Evolutionary conservation across 2,797 vertebrate species (phyloP), one percentile per base, ranked within the genome.

Genomic region (Acomys russatus): DNA sequence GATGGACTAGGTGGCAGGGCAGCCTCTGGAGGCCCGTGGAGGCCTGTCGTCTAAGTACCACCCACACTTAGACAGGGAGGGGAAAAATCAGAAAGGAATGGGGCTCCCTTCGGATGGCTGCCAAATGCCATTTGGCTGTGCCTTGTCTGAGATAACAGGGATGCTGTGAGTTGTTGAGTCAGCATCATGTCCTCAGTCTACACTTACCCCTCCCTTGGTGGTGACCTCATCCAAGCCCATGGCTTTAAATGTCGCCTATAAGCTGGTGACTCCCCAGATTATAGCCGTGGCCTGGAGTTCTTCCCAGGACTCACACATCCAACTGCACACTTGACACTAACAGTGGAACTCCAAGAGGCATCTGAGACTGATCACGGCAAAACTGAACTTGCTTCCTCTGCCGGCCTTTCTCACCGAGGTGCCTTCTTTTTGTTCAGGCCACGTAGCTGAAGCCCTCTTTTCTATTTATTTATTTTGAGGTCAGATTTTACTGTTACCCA

Each of bases 201-300:
- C 33, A 71, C 0, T 0, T 30, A 82, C 89, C 61, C 89, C 84
- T 68, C 95, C 87, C 61, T 96, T 66, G 2, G 9, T 78, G 80
- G 76, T 96, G 97, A 97, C 73, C 90, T 96, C 97, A 97, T 95
- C 90, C 90, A 76, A 88, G 61, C 63, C 68, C 22, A 10, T 54
- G 93, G 87, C 61, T 96, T 92, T 79, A 95, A 96, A 90, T 96
- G 93, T 94, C 91, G 68, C 83, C 44, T 70, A 33, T 87, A 94
- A 95, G 38, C 51, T 93, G 94, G 96, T 79, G 92, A 96, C 91
- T 97, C 91, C 85, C 38, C 95, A 93, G 79, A 96, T 97, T 85
- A 96, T 74, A 96, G 95, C 80, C 94, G 66, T n/a, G 88, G 61
- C 56, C 91, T 96, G 95, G 84, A 92, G n/a, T 7, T 95, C 76